These are phyloP conservation scores for Apotomis capreana DNA, from an alignment of 2,888 invertebrate species.

Conservation along the genomic window DNA sequence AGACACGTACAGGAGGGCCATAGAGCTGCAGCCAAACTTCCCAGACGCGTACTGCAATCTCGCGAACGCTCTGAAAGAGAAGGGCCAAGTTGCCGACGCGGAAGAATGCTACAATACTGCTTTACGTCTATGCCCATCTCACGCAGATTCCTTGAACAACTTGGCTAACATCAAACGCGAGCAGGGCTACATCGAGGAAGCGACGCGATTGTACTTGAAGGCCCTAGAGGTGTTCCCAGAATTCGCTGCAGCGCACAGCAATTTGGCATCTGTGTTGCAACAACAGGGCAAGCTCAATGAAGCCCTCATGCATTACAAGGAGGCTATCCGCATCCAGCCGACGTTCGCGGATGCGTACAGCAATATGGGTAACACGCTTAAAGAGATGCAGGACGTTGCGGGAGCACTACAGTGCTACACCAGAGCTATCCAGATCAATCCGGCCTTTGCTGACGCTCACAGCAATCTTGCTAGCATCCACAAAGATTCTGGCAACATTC, in stretches of 20 bases:
- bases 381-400: slow-evolving; percentile 99
- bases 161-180: slow-evolving; percentile 99
- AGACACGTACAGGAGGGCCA: slow-evolving; percentile 98
- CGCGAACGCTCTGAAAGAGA: slow-evolving; percentile 99
- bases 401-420: slow-evolving; percentile 99
- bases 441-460: slow-evolving; percentile 99
- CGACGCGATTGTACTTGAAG: slow-evolving; percentile 96
- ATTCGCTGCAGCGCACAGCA: slow-evolving; percentile 99
- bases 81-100: slow-evolving; percentile 97
- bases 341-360: slow-evolving; percentile 99
- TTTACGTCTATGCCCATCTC: slow-evolving; percentile 95
- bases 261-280: slow-evolving; percentile 98
- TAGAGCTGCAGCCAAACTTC: slow-evolving; percentile 99
- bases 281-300: slow-evolving; percentile 99
- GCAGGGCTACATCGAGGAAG: slow-evolving; percentile 99
- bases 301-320: slow-evolving; percentile 99
- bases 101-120: slow-evolving; percentile 99
- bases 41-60: slow-evolving; percentile 99
- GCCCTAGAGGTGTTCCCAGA: slow-evolving; percentile 98
- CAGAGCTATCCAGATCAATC: slow-evolving; percentile 99
- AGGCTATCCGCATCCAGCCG: slow-evolving; percentile 99
- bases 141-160: slow-evolving; percentile 99
- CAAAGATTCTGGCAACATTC: slow-evolving; percentile 99
- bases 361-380: slow-evolving; percentile 99
- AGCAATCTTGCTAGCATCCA: slow-evolving; percentile 99